A percentile compares a stretch with the other conserved stretches of the same genome.
phyloP scores from a whole-genome alignment of 37 sponge, comb jelly and placozoan species.

The Axinella damicornis region DNA sequence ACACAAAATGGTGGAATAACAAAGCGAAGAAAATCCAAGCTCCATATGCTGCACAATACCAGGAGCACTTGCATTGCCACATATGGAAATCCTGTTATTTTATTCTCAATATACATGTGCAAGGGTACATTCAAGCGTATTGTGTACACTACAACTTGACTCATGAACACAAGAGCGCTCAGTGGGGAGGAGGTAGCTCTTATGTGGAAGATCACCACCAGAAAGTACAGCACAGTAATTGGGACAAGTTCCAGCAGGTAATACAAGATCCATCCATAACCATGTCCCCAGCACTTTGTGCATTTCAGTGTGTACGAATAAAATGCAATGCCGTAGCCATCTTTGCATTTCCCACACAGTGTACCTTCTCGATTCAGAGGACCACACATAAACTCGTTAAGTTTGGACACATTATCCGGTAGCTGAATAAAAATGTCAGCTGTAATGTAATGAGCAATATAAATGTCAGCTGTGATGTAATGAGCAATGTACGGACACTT shows the following conservation, averaged over 20 bases:
- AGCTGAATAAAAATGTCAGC: background rate
- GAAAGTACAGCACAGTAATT: background rate
- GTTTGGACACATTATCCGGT: background rate
- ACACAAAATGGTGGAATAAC: conserved; percentile 27
- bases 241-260: background rate
- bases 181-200: conserved; percentile 2
- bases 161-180: background rate
- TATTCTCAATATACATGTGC: background rate
- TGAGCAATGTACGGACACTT: conserved; percentile 2
- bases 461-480: background rate
- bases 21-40: conserved; percentile 9
- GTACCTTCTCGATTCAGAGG: background rate
- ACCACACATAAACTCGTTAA: background rate
- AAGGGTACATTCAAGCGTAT: background rate
- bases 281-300: background rate
- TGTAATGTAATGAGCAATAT: background rate
- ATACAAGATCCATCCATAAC: background rate
- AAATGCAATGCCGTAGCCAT: background rate
- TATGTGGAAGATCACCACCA: background rate
- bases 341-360: background rate
- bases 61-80: background rate
- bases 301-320: background rate
- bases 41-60: conserved; percentile 16
- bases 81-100: no score
- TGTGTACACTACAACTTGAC: background rate